Conservation (phyloP, 2,888 invertebrate genomes). For the Sinopyrophorus schimmeli region DNA sequence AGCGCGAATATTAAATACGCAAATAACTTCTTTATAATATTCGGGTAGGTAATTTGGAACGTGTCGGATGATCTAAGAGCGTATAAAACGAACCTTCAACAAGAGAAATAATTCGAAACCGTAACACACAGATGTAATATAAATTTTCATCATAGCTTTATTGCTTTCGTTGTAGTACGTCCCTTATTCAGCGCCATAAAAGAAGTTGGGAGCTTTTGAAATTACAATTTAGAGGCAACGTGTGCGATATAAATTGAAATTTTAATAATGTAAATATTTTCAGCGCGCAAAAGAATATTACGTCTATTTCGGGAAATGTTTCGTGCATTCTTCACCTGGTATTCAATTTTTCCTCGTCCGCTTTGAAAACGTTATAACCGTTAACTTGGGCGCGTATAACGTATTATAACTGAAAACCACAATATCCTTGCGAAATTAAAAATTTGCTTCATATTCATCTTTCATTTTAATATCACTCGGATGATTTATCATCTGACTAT, state of each 20-base stretch:
- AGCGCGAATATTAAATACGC: too few relatives aligned
- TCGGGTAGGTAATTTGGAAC: too few relatives aligned
- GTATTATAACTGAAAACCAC: slow-evolving; percentile 39
- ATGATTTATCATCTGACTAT: not conserved
- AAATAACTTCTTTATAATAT: too few relatives aligned
- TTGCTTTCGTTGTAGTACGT: slow-evolving; percentile 29
- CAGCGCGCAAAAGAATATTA: slow-evolving; percentile 45
- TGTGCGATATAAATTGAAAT: slow-evolving; percentile 47
- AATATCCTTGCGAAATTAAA: slow-evolving; percentile 37
- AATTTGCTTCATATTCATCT: slow-evolving; percentile 28
- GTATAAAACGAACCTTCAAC: not conserved
- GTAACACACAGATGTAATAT: slow-evolving; percentile 20
- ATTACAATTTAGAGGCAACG: slow-evolving; percentile 27
- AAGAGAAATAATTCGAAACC: not conserved
- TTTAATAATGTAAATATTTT: slow-evolving; percentile 51
- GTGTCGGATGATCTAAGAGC: too few relatives aligned
- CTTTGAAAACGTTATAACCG: slow-evolving; percentile 41
- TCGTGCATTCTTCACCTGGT: slow-evolving; percentile 44
- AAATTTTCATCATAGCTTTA: slow-evolving; percentile 30
- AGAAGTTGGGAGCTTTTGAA: slow-evolving; percentile 29
- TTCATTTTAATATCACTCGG: slow-evolving; percentile 21
- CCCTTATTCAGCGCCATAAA: slow-evolving; percentile 24
- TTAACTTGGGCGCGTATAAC: slow-evolving; percentile 35
- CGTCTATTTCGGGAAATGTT: slow-evolving; percentile 46
- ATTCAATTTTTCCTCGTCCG: slow-evolving; percentile 38